Evolutionary conservation across 2,113 vertebrate genomes (phyloP).

Genomic region (Crotalus helleri): DNA sequence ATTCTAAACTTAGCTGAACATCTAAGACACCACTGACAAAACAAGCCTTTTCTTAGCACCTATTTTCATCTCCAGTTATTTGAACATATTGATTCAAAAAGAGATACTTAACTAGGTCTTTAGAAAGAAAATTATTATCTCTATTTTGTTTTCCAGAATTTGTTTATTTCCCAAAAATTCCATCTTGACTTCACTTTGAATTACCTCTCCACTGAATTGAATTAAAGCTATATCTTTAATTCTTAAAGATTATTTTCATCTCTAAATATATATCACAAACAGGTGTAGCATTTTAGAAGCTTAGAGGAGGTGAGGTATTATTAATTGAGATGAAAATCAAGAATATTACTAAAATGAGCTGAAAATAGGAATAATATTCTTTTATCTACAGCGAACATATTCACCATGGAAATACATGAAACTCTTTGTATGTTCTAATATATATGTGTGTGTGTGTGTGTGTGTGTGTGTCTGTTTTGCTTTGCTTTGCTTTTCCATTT

Average conservation of each 20-base stretch:
- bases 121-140: slow-evolving; percentile 3
- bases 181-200: not conserved
- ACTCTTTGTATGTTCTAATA: slow-evolving; percentile 24
- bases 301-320: not conserved
- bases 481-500: slow-evolving; percentile 38
- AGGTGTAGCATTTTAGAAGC: not conserved
- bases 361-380: not conserved
- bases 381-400: not conserved
- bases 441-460: too few relatives aligned
- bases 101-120: not conserved
- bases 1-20: not conserved
- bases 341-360: not conserved
- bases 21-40: not conserved
- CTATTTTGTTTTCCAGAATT: not conserved
- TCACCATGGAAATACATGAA: not conserved
- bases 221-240: not conserved
- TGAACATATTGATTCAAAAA: not conserved
- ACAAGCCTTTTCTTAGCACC: not conserved
- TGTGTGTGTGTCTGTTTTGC: too few relatives aligned
- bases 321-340: slow-evolving; percentile 13
- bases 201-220: not conserved
- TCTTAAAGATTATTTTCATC: not conserved
- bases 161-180: not conserved
- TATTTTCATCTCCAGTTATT: not conserved
- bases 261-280: not conserved